Evolutionary conservation across 2,797 vertebrate species (phyloP), one percentile per base, ranked within the genome.

Genomic region (Agapornis canus): DNA sequence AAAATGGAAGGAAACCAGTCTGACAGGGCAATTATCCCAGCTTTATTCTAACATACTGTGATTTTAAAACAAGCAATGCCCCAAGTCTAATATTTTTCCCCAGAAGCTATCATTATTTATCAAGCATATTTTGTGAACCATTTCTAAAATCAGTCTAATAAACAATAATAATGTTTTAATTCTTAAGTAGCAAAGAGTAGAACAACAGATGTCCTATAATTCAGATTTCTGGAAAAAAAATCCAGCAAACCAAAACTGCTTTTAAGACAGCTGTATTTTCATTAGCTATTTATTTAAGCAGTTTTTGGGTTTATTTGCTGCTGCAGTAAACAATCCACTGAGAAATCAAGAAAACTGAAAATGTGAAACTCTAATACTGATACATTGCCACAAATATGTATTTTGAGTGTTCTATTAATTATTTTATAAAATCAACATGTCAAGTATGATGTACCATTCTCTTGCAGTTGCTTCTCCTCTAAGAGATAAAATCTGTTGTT

Each of bases 61-160:
- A 77, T 84, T 82, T 94, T 94, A 80, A 94, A 96, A 85, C 10
- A 20, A 91, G 71, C 18, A 51, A n/a, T 57, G 82, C 23, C 42
- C 39, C 47, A 56, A 75, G 72, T 48, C 23, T 71, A 23, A 2
- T 80, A 78, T 84, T 69, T 73, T 37, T 12, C 47, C 29, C 49
- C 22, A 63, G 48, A 56, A 95, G 27, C 5, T 93, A 61, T 85
- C 27, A 47, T 66, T 90, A 90, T 92, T 94, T 73, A 84, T 89
- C 48, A 94, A 43, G 43, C 9, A 65, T n/a, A 19, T 70, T 77
- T 95, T 86, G 13, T 89, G 60, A 82, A 93, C 29, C 5, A 43
- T 81, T 72, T 90, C 65, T 78, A 94, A 91, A 71, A 94, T 73
- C 7, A 79, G n/a, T 52, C 40, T 77, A 68, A 26, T 39, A 92